These are phyloP conservation scores for Apostichopus parvimensis DNA, from an alignment of 35 echinoderm and acorn worm species.

Conservation along the genomic window DNA sequence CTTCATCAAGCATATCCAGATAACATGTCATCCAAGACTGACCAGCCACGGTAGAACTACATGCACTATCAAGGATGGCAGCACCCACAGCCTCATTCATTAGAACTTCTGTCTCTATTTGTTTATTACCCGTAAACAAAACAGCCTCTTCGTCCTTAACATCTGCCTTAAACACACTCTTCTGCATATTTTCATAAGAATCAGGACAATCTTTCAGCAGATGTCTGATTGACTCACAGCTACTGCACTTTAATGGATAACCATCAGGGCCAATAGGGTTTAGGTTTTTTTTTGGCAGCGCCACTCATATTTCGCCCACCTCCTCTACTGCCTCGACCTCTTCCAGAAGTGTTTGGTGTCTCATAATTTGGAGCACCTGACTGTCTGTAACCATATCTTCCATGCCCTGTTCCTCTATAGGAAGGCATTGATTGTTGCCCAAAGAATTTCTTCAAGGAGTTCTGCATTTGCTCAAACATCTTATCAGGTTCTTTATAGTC, in stretches of 20 bases:
- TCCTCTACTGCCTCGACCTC: constrained; percentile 19
- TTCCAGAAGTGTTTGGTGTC: neutral
- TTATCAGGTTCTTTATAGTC: constrained; percentile 41
- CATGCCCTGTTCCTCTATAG: constrained; percentile 19
- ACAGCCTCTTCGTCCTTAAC: neutral
- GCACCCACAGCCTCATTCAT: constrained; percentile 3
- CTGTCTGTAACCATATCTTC: neutral
- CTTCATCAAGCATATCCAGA: neutral
- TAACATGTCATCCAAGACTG: constrained; percentile 25
- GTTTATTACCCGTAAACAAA: constrained; percentile 4
- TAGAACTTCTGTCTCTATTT: constrained; percentile 3
- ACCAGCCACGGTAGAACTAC: constrained; percentile 22
- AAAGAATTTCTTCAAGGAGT: constrained; percentile 54
- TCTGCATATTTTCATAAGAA: constrained; percentile 22
- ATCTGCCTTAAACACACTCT: neutral
- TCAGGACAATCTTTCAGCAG: constrained; percentile 19
- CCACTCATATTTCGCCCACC: neutral
- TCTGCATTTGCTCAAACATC: constrained; percentile 43
- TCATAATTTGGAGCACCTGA: too few relatives aligned
- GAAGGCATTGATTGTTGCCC: neutral
- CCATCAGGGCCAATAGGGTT: constrained; percentile 8
- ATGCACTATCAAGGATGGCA: constrained; percentile 32
- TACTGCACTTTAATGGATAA: constrained; percentile 5
- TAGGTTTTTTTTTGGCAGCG: neutral
- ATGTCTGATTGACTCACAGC: constrained; percentile 17